These are phyloP conservation scores for Perizoma flavofasciatum DNA, from an alignment of 2,888 invertebrate genomes.

Conservation along the genomic window DNA sequence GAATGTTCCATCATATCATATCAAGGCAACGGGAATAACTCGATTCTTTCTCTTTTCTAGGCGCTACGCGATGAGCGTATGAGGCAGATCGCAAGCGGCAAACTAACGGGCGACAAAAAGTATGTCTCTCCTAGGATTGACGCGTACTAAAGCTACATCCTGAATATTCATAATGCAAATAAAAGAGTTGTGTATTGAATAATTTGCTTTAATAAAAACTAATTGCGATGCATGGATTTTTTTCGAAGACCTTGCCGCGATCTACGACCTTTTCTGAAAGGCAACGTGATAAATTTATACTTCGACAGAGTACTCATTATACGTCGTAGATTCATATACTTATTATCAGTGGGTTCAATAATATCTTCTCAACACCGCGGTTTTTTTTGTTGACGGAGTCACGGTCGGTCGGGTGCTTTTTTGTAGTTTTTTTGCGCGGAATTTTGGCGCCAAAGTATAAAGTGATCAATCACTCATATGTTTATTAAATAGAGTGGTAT, in stretches of 20 bases:
- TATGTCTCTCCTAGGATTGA: slow-evolving; percentile 83
- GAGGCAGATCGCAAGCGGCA: slow-evolving; percentile 84
- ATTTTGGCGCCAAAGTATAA: slow-evolving; percentile 77
- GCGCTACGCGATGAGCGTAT: slow-evolving; percentile 78
- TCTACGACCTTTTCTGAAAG: slow-evolving; percentile 50
- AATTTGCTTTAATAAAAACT: slow-evolving; percentile 37
- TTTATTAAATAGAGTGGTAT: slow-evolving; percentile 21
- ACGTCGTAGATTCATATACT: slow-evolving; percentile 34
- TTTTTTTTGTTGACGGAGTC: slow-evolving; percentile 65
- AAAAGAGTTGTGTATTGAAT: slow-evolving; percentile 54
- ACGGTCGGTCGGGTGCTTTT: slow-evolving; percentile 77
- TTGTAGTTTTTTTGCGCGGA: slow-evolving; percentile 75
- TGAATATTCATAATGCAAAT: slow-evolving; percentile 19
- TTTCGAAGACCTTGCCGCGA: slow-evolving; percentile 46
- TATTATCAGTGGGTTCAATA: no score
- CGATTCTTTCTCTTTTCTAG: slow-evolving; percentile 33
- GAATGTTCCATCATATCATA: no score
- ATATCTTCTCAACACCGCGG: slow-evolving; percentile 36
- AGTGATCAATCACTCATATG: slow-evolving; percentile 52
- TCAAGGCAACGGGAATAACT: no score
- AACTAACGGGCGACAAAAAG: slow-evolving; percentile 78
- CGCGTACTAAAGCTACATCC: slow-evolving; percentile 60
- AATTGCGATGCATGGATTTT: slow-evolving; percentile 41
- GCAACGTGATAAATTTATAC: slow-evolving; percentile 41
- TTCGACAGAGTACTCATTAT: slow-evolving; percentile 34